These are phyloP conservation scores for Cyrtorhinus lividipennis DNA, from an alignment of 1,140 invertebrate genomes.

Conservation along the genomic window DNA sequence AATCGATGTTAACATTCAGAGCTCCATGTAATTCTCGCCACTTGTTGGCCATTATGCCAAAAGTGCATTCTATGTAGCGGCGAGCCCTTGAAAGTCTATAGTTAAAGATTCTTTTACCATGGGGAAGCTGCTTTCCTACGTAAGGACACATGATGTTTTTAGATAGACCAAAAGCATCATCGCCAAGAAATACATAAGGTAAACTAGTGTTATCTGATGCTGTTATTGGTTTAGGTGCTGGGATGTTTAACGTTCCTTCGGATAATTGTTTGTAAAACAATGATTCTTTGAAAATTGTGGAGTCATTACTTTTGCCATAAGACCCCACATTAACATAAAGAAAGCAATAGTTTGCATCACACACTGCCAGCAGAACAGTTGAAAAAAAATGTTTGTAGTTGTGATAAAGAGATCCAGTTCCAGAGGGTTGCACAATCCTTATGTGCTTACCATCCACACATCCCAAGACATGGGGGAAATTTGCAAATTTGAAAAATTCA, in stretches of 20 bases:
- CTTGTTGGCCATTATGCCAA: constrained; percentile 28
- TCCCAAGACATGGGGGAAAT: constrained; percentile 27
- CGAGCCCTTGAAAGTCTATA: constrained; percentile 26
- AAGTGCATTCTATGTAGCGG: constrained; percentile 31
- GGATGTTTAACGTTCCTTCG: constrained; percentile 25
- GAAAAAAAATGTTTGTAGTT: constrained; percentile 33
- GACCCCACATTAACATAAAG: constrained; percentile 31
- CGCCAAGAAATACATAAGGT: constrained; percentile 26
- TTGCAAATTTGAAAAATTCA: not conserved
- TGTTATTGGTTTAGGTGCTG: constrained; percentile 24
- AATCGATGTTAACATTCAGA: constrained; percentile 23
- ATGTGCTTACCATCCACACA: constrained; percentile 32
- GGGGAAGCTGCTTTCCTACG: constrained; percentile 12
- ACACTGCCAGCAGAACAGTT: constrained; percentile 32
- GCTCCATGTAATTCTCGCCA: constrained; percentile 22
- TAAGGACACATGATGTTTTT: constrained; percentile 27
- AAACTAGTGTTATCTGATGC: constrained; percentile 22
- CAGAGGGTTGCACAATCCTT: constrained; percentile 29
- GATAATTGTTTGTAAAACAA: constrained; percentile 17
- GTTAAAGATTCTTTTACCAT: constrained; percentile 29
- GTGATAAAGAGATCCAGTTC: constrained; percentile 29
- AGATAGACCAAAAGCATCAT: constrained; percentile 29
- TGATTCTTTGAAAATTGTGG: constrained; percentile 20
- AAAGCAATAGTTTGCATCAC: constrained; percentile 32
- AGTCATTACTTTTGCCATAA: constrained; percentile 31